A percentile compares a stretch with the other conserved stretches of the same genome.
phyloP scores from a whole-genome alignment of 2,888 invertebrate genomes.

The Hypomecis atomaria region DNA sequence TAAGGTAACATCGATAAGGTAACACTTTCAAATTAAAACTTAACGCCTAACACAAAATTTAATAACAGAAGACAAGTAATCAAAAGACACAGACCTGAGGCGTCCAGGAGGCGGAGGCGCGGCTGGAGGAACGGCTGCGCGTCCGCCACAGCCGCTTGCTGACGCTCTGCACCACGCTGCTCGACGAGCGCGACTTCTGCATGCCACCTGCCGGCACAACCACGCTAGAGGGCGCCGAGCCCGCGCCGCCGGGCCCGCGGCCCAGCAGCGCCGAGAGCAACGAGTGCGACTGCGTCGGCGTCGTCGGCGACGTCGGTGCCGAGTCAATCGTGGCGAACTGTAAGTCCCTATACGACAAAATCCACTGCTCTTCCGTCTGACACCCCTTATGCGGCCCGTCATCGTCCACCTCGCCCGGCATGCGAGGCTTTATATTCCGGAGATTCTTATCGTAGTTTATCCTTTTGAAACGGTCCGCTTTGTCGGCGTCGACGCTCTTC shows the following conservation, averaged over 20 bases:
- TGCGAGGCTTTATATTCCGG: conserved; percentile 92
- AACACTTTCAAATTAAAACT: too few relatives aligned
- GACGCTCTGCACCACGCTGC: conserved; percentile 93
- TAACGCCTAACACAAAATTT: background rate
- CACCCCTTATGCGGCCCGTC: conserved; percentile 90
- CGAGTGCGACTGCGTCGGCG: conserved; percentile 69
- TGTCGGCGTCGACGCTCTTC: conserved; percentile 92
- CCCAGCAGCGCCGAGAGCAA: conserved; percentile 73
- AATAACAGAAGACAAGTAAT: background rate
- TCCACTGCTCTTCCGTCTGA: conserved; percentile 92
- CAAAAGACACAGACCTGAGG: conserved; percentile 87
- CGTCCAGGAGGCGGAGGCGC: conserved; percentile 89
- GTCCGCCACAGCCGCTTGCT: conserved; percentile 94
- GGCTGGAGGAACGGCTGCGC: conserved; percentile 92
- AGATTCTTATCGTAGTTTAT: conserved; percentile 95
- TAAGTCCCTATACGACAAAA: conserved; percentile 77
- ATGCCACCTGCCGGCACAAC: conserved; percentile 87
- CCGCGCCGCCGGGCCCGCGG: conserved; percentile 65
- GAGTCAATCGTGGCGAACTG: conserved; percentile 70
- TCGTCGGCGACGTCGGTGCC: conserved; percentile 80
- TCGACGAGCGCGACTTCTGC: conserved; percentile 96
- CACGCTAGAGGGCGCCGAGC: conserved; percentile 50
- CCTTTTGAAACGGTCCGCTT: conserved; percentile 92
- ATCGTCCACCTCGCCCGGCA: conserved; percentile 91
- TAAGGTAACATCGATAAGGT: too few relatives aligned